Evolutionary conservation across 2,888 invertebrate genomes (phyloP), one percentile per base, ranked within the genome.

Genomic region (Dryomyza anilis): DNA sequence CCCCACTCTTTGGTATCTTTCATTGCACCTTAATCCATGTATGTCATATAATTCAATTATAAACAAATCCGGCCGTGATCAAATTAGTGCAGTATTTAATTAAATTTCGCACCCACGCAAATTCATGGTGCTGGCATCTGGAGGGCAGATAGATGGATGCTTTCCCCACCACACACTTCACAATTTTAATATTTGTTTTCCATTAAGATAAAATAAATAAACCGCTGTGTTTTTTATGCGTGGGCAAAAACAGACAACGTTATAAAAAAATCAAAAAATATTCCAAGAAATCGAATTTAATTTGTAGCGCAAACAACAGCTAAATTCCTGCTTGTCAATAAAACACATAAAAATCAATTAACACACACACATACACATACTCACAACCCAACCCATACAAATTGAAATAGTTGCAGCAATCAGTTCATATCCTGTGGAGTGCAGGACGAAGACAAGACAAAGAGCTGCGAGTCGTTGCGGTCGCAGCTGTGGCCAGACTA

Each of bases 301-400:
- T 58, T 58, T 58, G n/a, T 46, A 46, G 21, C 29, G 30, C 8
- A 46, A 58, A 30, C 58, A 58, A 16, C 29, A 21, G 19, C 19
- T 21, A 36, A 6, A 55, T 27, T 27, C 48, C n/a, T 21, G 29
- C 53, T n/a, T 16, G 39, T 61, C 61, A 61, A 43, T 61, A 43
- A 61, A 52, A 30, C 53, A 56, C 65, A 67, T 69, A 60, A 70
- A 67, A 67, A 67, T 70, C 64, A 69, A 71, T 69, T 69, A 69
- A 65, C 56, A 59, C 64, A 63, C 12, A 39, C 33, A 29, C 14
- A 16, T 29, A 50, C 7, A 48, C 56, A 56, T 14, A 43, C 27
- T 5, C 43, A 55, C 59, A 63, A 27, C 36, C 16, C 46, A 52
- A 62, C 55, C 43, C 36, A 58, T 14, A 33, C 10, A 19, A 33